Evolutionary conservation across 2,797 vertebrate genomes (phyloP), one percentile per base, ranked within the genome.

Genomic region (Chromis chromis): DNA sequence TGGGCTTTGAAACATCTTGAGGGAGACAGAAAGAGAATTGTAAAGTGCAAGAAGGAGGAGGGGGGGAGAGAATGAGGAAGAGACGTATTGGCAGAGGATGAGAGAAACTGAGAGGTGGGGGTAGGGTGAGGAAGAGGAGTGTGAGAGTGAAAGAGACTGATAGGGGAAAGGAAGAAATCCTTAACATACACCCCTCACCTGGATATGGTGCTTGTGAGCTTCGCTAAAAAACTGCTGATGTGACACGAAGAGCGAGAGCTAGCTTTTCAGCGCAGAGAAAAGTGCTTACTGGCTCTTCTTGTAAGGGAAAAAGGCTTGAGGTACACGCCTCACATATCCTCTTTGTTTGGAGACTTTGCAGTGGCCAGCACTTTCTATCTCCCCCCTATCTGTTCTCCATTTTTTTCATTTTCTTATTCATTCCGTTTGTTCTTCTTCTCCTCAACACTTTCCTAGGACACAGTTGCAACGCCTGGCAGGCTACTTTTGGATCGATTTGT

Each of bases 271-370:
- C 78, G 85, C 78, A 77, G 89, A 90, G 91, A 94, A 95, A 94
- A 95, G 92, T 95, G 94, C 95, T 95, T 95, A 95, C 93, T 93
- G 93, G 92, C 90, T 92, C 91, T 93, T 92, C 91, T 93, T 93
- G 91, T 92, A 90, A 92, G 85, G 91, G 91, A 90, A 91, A 93
- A 94, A 90, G 91, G 93, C 93, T 94, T 90, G 91, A 94, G 91
- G 93, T 95, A 93, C 91, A 90, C 85, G 90, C 92, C 91, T 91
- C 92, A 93, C 90, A 92, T 91, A 92, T 94, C 91, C 91, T 94
- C 92, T 94, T 94, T 95, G 94, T 94, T 93, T 94, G 93, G 89
- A 94, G 93, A 94, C 92, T 95, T 94, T 95, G 94, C 95, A 95
- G 91, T 83, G 91, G 92, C 89, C 92, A 95, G 94, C 95, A 95